Evolutionary conservation across 2,797 vertebrate genomes (phyloP).

Genomic region (Propithecus perrieri): DNA sequence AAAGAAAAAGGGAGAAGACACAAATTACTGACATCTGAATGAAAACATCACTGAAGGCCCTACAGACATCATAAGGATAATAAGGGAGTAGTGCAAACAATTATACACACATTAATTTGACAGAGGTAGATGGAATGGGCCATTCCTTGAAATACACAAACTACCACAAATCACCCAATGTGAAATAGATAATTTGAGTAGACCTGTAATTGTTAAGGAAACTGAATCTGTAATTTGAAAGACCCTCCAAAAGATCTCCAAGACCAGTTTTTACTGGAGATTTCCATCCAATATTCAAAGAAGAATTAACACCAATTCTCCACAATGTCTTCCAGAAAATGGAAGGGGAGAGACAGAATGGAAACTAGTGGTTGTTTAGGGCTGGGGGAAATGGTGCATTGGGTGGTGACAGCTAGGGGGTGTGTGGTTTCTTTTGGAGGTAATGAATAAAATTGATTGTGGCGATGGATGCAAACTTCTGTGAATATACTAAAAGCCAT

Average conservation of each 20-base stretch:
- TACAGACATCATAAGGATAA: not conserved
- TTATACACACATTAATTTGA: not conserved
- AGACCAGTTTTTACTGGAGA: not conserved
- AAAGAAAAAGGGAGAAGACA: not conserved
- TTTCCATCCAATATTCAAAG: not conserved
- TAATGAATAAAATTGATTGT: conserved; percentile 22
- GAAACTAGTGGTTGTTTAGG: not conserved
- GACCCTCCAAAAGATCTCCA: not conserved
- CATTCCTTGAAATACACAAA: not conserved
- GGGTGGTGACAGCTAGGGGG: not conserved
- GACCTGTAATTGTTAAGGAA: not conserved
- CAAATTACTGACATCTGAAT: not conserved
- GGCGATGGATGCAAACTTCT: not conserved
- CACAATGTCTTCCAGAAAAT: not conserved
- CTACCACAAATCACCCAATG: not conserved
- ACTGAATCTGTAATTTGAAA: not conserved
- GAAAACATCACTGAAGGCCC: not conserved
- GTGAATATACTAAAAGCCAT: conserved; percentile 5
- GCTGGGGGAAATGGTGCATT: not conserved
- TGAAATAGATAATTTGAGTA: not conserved
- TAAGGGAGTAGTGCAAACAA: not conserved
- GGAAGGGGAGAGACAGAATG: not conserved
- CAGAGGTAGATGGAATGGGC: not conserved
- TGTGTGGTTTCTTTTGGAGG: not conserved
- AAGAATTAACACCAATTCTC: not conserved